Base-by-base conservation (phyloP, 2,888 invertebrate genomes). In the Dicyrtoma fusca region DNA sequence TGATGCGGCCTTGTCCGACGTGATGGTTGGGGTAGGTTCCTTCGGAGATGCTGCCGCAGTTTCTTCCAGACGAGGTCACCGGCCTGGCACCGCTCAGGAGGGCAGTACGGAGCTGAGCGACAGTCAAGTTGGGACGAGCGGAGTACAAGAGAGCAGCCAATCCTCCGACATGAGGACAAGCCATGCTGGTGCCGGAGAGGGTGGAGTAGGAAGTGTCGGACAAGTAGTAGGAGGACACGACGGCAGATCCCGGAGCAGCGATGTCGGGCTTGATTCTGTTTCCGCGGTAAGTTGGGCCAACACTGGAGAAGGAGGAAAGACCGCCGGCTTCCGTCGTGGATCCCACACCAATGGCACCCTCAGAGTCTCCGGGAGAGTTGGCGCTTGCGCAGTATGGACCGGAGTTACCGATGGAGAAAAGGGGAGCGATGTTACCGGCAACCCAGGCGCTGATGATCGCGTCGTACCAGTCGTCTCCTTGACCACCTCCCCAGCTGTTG, bases 401-500 rank as follows among this genome's bases (percentile, higher is more conserved):
- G 17, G 71, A 17, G 25, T 71, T 71, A 26, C 71, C 71, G 45
- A 44, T 55, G 45, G 63, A 26, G 59, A 71, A 71, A 26, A 71
- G 6, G 19, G 64, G 51, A 44, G 47, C 49, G 25, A 65, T 45
- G 13, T 42, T 47, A 19, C 3, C 59, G 8, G 55, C 65, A 10
- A 23, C 26, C 72, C 72, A 72, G 45, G 66, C 49, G 14, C 49
- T 51, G 10, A 65, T 47, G 51, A 65, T 23, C 3, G 23, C 65
- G 25, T 65, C 47, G 51, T 68, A 65, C 17, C 45, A 57, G 11
- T n/a, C n/a, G 19, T 19, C 26, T n/a, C n/a, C n/a, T n/a, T n/a
- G n/a, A n/a, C n/a, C n/a, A n/a, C n/a, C n/a, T n/a, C n/a, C n/a
- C n/a, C n/a, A n/a, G n/a, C n/a, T n/a, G n/a, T n/a, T n/a, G n/a